These are phyloP conservation scores for Carposina sasakii DNA, from an alignment of 1,140 invertebrate species.

Conservation along the genomic window DNA sequence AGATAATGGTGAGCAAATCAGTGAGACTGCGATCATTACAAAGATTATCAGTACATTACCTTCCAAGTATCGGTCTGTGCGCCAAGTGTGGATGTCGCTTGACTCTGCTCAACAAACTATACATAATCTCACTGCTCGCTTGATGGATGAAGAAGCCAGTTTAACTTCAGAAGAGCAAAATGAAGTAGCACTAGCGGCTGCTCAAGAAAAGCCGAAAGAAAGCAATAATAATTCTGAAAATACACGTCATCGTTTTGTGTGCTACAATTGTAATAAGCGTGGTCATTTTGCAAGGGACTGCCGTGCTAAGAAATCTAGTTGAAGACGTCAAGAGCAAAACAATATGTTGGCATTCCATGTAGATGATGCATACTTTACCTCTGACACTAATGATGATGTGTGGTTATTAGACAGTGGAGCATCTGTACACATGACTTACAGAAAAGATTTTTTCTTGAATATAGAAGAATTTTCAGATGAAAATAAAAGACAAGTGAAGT, in stretches of 20 bases:
- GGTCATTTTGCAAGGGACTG: slow-evolving; percentile 27
- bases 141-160: slow-evolving; percentile 33
- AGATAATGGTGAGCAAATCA: slow-evolving; percentile 30
- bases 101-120: slow-evolving; percentile 35
- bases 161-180: slow-evolving; percentile 19
- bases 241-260: slow-evolving; percentile 14
- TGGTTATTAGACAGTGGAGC: slow-evolving; percentile 49
- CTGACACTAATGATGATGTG: slow-evolving; percentile 17
- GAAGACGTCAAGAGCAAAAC: slow-evolving; percentile 13
- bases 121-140: slow-evolving; percentile 28
- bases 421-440: slow-evolving; percentile 37
- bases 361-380: slow-evolving; percentile 17
- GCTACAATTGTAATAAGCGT: slow-evolving; percentile 24
- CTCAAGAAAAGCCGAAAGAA: background rate
- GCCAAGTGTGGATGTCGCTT: slow-evolving; percentile 37
- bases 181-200: slow-evolving; percentile 17
- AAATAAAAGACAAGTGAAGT: slow-evolving; percentile 22
- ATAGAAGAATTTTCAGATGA: slow-evolving; percentile 22
- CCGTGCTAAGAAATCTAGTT: slow-evolving; percentile 21
- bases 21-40: slow-evolving; percentile 31
- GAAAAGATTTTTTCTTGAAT: slow-evolving; percentile 26
- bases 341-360: slow-evolving; percentile 26
- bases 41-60: slow-evolving; percentile 18
- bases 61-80: slow-evolving; percentile 30
- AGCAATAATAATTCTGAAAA: background rate